These are phyloP conservation scores for Euplexia lucipara DNA, from an alignment of 2,888 invertebrate genomes.

Conservation along the genomic window DNA sequence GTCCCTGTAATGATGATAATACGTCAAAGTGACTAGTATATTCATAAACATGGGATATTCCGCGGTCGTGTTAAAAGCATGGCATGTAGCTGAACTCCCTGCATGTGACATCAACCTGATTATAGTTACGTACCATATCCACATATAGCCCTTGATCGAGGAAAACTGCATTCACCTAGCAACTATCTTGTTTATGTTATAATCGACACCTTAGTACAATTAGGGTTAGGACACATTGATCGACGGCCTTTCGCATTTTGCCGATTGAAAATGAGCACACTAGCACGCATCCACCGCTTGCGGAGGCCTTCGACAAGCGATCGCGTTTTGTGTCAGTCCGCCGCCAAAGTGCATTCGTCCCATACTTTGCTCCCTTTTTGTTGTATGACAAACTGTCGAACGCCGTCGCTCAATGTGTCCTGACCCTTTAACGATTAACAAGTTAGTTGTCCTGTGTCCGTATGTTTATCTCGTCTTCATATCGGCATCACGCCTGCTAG, in stretches of 20 bases:
- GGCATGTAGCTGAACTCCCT: constrained; percentile 11
- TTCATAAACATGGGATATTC: constrained; percentile 27
- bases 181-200: constrained; percentile 37
- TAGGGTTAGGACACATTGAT: too few species aligned
- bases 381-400: too few species aligned
- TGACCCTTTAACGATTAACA: constrained; percentile 54
- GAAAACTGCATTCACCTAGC: constrained; percentile 28
- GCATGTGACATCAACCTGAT: neutral
- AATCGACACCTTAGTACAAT: constrained; percentile 37
- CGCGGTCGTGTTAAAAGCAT: constrained; percentile 4
- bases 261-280: too few species aligned
- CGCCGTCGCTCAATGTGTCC: too few species aligned
- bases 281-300: too few species aligned
- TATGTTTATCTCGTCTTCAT: constrained; percentile 57
- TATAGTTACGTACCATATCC: constrained; percentile 2
- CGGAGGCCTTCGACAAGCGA: too few species aligned
- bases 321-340: too few species aligned
- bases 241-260: too few species aligned
- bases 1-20: neutral
- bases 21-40: constrained; percentile 6
- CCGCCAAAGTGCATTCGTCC: too few species aligned
- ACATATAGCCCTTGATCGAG: constrained; percentile 22
- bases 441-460: constrained; percentile 34
- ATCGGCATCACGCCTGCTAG: constrained; percentile 63
- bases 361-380: too few species aligned